Base-by-base conservation (phyloP, 2,797 vertebrate species). In the Acrossocheilus wenchowensis region DNA sequence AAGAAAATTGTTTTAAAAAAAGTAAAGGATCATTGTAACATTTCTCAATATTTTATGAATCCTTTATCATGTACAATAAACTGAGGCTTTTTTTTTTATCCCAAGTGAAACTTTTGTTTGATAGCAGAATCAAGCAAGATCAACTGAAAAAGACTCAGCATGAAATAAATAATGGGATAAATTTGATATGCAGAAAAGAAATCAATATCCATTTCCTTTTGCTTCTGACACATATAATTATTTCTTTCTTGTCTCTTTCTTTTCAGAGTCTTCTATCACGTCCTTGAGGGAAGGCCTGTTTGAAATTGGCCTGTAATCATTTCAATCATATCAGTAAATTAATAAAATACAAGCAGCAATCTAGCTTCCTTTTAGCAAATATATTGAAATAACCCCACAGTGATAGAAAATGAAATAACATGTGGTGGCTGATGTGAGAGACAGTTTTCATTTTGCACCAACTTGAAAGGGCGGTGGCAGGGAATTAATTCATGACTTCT, bases 261-360 rank as follows among this genome's bases (percentile, higher is more conserved):
- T 75, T 72, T 80, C 48, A 69, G 17, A 86, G 89, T 91, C 57
- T 87, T 50, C 66, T 73, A 74, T 87, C 81, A 86, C 45, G 30
- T 66, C 64, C 69, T 82, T 81, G 81, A 78, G 88, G 81, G 86
- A 75, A 88, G 81, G 39, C 80, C 68, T 82, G 81, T 88, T 92
- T 88, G 75, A 84, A 88, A 74, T 78, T 77, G 72, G 19, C 21
- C 19, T 81, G 69, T 89, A 90, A 90, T 90, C 43, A 90, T 92
- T 90, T 87, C 87, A 84, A 89, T 91, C 92, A 90, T 88, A 89
- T 91, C 74, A 89, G 87, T 85, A 88, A 88, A 93, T 91, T 79
- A 88, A 93, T 90, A 88, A 75, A 90, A 89, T 52, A 83, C 85
- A 86, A 88, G 57, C 71, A 79, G 87, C 86, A 85, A 85, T 84